Conservation (phyloP, 2,113 vertebrate genomes). For the Emydocephalus ijimae region DNA sequence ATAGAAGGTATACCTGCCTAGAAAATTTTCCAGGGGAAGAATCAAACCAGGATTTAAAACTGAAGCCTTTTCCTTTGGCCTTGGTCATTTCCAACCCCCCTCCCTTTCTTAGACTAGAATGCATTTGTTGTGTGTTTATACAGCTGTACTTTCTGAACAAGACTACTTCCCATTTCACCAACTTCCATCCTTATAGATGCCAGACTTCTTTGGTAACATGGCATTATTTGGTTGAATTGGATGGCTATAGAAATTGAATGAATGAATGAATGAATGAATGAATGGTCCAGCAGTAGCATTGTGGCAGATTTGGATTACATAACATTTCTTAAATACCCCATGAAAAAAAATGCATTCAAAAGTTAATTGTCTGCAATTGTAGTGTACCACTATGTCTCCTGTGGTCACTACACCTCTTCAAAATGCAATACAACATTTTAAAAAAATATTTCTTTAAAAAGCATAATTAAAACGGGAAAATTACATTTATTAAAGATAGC, state of each 20-base stretch:
- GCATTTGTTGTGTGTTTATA: background rate
- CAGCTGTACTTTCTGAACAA: background rate
- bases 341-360: background rate
- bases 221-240: background rate
- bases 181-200: background rate
- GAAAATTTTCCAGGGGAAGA: background rate
- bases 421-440: background rate
- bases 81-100: background rate
- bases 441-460: background rate
- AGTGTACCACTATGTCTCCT: background rate
- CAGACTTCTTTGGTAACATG: background rate
- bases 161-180: background rate
- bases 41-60: background rate
- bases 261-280: background rate
- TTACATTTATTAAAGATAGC: background rate
- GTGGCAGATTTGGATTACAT: background rate
- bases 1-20: background rate
- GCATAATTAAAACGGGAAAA: background rate
- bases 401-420: background rate
- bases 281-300: background rate
- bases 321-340: background rate
- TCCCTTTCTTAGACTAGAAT: background rate
- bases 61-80: background rate
- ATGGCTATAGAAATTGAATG: background rate
- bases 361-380: background rate